Evolutionary conservation across 2,888 invertebrate genomes (phyloP).

Genomic region (Stramonita haemastoma): DNA sequence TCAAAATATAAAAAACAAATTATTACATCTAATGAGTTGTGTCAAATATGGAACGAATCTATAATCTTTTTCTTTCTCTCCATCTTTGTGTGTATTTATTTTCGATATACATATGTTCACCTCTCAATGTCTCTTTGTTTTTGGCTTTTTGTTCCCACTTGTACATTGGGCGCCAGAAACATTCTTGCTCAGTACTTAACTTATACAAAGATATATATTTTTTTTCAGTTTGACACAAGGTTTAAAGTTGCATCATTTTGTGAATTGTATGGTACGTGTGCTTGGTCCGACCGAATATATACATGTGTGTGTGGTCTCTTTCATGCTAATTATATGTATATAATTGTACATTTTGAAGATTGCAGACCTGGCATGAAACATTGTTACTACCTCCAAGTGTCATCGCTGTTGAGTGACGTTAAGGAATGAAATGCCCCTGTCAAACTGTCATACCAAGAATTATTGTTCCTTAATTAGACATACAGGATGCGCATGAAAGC

Average conservation of each 20-base stretch:
- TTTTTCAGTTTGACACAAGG: neutral
- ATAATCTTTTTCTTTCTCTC: too few relatives aligned
- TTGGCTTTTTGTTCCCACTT: neutral
- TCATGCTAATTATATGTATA: neutral
- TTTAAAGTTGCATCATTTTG: neutral
- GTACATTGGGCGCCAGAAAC: neutral
- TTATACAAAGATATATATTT: neutral
- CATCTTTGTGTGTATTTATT: neutral
- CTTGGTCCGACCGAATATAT: neutral
- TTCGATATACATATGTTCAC: neutral
- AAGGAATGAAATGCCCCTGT: neutral
- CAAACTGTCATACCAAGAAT: neutral
- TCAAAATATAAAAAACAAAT: too few relatives aligned
- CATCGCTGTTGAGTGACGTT: neutral
- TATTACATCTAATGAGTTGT: too few relatives aligned
- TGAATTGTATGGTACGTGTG: neutral
- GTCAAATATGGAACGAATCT: too few relatives aligned
- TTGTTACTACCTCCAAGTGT: slow-evolving; percentile 6
- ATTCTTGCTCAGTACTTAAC: slow-evolving; percentile 5
- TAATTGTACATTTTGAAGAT: slow-evolving; percentile 18
- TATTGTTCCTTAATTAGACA: too few relatives aligned
- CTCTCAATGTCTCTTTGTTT: neutral
- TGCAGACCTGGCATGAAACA: neutral
- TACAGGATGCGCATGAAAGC: too few relatives aligned
- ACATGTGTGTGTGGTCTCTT: neutral